Evolutionary conservation across 2,797 vertebrate species (phyloP).

Genomic region (Brachyalestes nurse): DNA sequence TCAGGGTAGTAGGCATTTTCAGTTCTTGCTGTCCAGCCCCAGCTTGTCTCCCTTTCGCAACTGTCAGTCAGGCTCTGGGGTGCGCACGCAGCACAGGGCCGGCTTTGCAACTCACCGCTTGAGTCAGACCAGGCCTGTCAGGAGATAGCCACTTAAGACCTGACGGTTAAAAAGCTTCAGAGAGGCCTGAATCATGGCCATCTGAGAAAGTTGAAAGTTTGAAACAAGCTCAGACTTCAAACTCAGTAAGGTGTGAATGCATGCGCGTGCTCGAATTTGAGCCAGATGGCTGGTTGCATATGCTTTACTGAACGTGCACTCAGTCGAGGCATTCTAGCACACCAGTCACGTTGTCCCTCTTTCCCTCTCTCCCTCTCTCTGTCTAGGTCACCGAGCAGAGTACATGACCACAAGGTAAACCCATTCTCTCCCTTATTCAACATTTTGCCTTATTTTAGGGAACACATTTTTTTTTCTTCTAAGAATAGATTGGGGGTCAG

Average conservation of each 20-base stretch:
- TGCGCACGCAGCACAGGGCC: not conserved
- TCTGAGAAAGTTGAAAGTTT: constrained; percentile 10
- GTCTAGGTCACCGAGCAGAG: constrained; percentile 92
- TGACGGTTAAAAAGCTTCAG: not conserved
- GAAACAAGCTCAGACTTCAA: not conserved
- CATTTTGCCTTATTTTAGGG: not conserved
- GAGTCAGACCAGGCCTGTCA: not conserved
- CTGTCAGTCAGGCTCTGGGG: constrained; percentile 10
- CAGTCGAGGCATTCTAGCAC: constrained; percentile 8
- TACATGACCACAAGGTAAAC: constrained; percentile 98
- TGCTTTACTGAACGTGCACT: constrained; percentile 61
- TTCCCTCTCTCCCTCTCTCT: constrained; percentile 40
- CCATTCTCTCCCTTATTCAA: constrained; percentile 18
- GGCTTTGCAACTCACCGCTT: not conserved
- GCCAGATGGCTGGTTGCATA: constrained; percentile 68
- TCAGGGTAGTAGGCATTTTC: not conserved
- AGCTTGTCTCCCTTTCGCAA: not conserved
- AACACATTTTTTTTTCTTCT: not conserved
- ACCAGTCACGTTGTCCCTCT: not conserved
- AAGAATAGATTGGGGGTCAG: constrained; percentile 4
- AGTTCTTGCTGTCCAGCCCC: not conserved
- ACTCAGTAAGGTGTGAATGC: constrained; percentile 41
- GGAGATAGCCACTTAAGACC: not conserved
- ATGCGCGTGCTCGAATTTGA: constrained; percentile 23
- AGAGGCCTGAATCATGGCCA: not conserved